phyloP scores from a whole-genome alignment of 2,113 vertebrate species.

The Meriones unguiculatus region DNA sequence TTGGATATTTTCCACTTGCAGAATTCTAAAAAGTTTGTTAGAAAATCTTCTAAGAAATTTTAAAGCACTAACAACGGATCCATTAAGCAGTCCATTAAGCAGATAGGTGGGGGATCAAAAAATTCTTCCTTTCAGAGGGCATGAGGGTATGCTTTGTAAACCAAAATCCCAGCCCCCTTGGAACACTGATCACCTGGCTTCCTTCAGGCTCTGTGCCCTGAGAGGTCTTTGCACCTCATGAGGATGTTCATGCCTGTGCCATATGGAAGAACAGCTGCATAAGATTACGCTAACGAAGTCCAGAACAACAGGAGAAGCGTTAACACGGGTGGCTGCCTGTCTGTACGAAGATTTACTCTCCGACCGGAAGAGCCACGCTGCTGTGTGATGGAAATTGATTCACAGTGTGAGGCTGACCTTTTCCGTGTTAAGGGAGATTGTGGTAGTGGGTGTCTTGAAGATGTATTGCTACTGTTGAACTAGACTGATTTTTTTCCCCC shows the following conservation, averaged over 20 bases:
- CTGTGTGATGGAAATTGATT: constrained; percentile 76
- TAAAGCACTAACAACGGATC: not conserved
- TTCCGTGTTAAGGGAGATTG: constrained; percentile 69
- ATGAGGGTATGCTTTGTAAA: not conserved
- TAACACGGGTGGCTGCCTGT: constrained; percentile 41
- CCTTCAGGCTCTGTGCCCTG: not conserved
- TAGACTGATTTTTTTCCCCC: constrained; percentile 77
- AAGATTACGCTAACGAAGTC: constrained; percentile 59
- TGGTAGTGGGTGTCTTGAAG: constrained; percentile 64
- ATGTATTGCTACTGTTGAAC: constrained; percentile 78
- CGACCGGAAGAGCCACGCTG: constrained; percentile 55
- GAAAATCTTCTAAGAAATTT: constrained; percentile 6
- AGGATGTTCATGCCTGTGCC: not conserved
- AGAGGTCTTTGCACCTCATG: not conserved
- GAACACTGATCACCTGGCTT: not conserved
- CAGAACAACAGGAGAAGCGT: constrained; percentile 15
- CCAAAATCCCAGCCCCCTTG: not conserved
- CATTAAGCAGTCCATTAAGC: not conserved
- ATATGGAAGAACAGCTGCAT: not conserved
- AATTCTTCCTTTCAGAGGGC: not conserved
- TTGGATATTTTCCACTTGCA: constrained; percentile 14
- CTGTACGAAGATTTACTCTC: constrained; percentile 72
- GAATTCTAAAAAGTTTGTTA: constrained; percentile 9
- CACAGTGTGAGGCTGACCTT: constrained; percentile 79
- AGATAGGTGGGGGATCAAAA: not conserved